Percentiles rank a stretch among this genome's conserved stretches.
phyloP scores from a whole-genome alignment of 2,888 invertebrate genomes.

The Andrena haemorrhoa region DNA sequence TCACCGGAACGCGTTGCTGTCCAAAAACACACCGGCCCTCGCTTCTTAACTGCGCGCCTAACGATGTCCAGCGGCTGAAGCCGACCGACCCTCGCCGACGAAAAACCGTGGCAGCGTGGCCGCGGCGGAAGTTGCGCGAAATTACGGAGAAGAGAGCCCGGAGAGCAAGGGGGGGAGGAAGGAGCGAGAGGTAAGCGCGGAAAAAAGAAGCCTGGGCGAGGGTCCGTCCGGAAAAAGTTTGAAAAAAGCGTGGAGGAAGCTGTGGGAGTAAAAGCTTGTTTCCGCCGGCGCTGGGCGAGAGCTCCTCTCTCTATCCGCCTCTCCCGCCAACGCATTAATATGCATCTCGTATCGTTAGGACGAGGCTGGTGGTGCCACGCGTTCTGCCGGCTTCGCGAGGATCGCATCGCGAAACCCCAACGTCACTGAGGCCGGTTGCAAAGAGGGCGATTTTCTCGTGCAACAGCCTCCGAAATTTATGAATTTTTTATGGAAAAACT shows the following conservation, averaged over 20 bases:
- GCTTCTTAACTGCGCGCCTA: neutral
- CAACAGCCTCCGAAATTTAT: too few relatives aligned
- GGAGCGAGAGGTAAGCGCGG: neutral
- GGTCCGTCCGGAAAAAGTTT: conserved; percentile 22
- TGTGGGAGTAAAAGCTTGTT: conserved; percentile 41
- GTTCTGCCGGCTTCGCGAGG: neutral
- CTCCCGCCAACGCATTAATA: conserved; percentile 37
- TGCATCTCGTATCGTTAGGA: conserved; percentile 50
- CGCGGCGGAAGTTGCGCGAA: conserved; percentile 35
- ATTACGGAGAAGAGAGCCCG: conserved; percentile 16
- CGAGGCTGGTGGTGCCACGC: neutral
- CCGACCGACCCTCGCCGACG: neutral
- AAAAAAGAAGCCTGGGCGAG: conserved; percentile 5
- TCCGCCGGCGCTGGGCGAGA: conserved; percentile 11
- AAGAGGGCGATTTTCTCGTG: too few relatives aligned
- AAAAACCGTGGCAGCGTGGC: neutral
- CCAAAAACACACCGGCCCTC: neutral
- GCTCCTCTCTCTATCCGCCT: neutral
- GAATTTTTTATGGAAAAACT: too few relatives aligned
- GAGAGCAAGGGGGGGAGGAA: neutral
- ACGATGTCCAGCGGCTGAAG: conserved; percentile 48
- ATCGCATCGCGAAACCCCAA: conserved; percentile 19
- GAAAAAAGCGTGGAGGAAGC: conserved; percentile 19
- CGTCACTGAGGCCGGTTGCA: neutral
- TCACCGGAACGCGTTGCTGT: neutral